These are phyloP conservation scores for Anodontia alba DNA, from an alignment of 2,888 invertebrate species.

Conservation along the genomic window DNA sequence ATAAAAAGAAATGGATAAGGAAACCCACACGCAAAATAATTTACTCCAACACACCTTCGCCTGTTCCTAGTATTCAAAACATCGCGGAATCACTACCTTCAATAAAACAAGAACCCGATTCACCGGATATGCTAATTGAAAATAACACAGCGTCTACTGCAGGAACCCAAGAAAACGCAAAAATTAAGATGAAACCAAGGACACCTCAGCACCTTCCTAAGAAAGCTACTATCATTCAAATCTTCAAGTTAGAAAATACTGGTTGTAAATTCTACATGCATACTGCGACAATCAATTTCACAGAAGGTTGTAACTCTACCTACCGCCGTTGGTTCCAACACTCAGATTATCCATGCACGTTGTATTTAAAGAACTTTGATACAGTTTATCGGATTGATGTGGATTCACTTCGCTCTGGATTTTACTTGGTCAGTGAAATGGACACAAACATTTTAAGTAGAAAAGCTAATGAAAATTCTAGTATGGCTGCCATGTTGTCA, in stretches of 20 bases:
- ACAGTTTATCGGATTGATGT: not conserved
- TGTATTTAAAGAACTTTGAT: not conserved
- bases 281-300: not conserved
- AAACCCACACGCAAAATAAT: not conserved
- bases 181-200: not conserved
- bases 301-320: not conserved
- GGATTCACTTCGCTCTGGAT: not conserved
- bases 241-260: not conserved
- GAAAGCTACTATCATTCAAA: not conserved
- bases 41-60: not conserved
- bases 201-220: not conserved
- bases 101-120: not conserved
- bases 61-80: not conserved
- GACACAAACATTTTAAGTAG: not conserved
- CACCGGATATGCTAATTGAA: not conserved
- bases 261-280: conserved; percentile 9
- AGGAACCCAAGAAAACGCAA: not conserved
- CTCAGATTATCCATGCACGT: not conserved
- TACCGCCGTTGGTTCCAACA: not conserved
- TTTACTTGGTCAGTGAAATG: conserved; percentile 11
- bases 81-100: not conserved
- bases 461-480: not conserved
- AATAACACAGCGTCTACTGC: not conserved
- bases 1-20: not conserved
- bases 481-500: not conserved